These are phyloP conservation scores for Fukomys damarensis DNA, from an alignment of 2,113 vertebrate genomes.

Conservation along the genomic window DNA sequence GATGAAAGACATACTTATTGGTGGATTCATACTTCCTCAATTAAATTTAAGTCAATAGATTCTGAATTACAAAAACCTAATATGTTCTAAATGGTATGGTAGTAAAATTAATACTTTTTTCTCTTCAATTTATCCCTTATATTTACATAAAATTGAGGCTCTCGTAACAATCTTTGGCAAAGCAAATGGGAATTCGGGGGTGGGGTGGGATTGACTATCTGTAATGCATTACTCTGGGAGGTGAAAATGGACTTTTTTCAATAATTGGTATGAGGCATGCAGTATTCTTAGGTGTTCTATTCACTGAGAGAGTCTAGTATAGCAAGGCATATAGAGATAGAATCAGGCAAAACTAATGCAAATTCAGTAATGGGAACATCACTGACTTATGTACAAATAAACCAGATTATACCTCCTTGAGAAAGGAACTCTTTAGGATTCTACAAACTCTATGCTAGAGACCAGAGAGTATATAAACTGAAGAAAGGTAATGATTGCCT, in stretches of 20 bases:
- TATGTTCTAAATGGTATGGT: background rate
- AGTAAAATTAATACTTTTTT: background rate
- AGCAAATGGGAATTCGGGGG: background rate
- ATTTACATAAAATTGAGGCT: background rate
- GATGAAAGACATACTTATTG: background rate
- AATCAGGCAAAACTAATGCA: background rate
- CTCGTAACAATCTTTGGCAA: background rate
- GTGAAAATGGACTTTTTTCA: background rate
- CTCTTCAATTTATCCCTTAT: background rate
- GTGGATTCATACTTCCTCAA: background rate
- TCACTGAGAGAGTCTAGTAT: too few relatives aligned
- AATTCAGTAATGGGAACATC: background rate
- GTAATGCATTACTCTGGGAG: background rate
- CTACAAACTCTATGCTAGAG: background rate
- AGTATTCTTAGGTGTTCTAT: background rate
- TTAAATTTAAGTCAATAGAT: background rate
- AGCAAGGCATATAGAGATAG: background rate
- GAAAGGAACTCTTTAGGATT: background rate
- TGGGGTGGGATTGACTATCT: background rate
- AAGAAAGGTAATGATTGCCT: background rate
- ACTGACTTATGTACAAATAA: background rate
- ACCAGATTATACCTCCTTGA: too few relatives aligned
- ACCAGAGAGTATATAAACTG: background rate
- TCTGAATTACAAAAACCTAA: background rate
- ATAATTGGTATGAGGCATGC: too few relatives aligned